These are phyloP conservation scores for Magallana angulata DNA, from an alignment of 1,140 invertebrate genomes.

Conservation along the genomic window DNA sequence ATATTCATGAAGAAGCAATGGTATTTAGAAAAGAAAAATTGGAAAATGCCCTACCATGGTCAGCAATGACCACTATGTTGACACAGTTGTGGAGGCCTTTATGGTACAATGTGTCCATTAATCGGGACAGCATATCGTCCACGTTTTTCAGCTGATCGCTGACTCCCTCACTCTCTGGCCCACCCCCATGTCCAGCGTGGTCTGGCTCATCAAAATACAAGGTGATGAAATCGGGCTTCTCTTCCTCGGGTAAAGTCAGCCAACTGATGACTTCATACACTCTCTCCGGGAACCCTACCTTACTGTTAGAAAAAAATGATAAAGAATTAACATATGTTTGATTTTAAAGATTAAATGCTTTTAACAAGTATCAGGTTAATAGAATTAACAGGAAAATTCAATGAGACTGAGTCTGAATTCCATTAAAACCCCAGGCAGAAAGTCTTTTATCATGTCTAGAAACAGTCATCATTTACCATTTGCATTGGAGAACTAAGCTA, in stretches of 20 bases:
- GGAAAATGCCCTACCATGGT: conserved; percentile 69
- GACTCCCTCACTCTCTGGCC: conserved; percentile 72
- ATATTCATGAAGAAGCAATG: neutral
- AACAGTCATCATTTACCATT: too few relatives aligned
- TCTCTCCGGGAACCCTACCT: conserved; percentile 70
- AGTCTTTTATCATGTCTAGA: too few relatives aligned
- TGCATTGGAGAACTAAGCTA: too few relatives aligned
- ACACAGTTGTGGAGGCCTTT: conserved; percentile 79
- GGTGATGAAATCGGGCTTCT: conserved; percentile 82
- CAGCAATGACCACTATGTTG: conserved; percentile 75
- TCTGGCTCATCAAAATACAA: conserved; percentile 89
- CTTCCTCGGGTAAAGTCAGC: conserved; percentile 78
- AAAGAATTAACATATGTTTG: too few relatives aligned
- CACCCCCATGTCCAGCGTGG: conserved; percentile 79
- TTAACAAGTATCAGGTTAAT: neutral
- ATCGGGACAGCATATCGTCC: conserved; percentile 85
- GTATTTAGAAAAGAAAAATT: neutral
- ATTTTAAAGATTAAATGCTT: too few relatives aligned
- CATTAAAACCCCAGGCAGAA: too few relatives aligned
- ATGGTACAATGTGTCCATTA: conserved; percentile 82
- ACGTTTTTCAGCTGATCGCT: conserved; percentile 81
- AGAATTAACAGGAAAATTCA: too few relatives aligned
- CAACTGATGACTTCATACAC: conserved; percentile 85
- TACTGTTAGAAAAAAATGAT: conserved; percentile 41
- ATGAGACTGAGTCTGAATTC: too few relatives aligned